Conservation (phyloP, 2,888 invertebrate genomes). For the Athrips mouffetella region DNA sequence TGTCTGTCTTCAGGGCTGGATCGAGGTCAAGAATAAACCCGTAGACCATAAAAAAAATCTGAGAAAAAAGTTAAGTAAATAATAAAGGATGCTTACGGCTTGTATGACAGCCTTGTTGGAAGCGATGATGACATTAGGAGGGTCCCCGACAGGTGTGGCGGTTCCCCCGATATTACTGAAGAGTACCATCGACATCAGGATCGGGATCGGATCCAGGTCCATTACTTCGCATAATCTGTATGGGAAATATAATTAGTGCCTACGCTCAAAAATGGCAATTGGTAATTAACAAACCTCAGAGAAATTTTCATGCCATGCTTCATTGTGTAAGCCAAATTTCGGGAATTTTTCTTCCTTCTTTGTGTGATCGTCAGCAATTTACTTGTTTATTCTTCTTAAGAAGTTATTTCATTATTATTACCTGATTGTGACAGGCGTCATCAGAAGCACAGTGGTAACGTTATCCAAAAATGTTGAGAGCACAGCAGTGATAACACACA, state of each 20-base stretch:
- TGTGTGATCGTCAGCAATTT: too few relatives aligned
- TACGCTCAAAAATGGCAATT: too few relatives aligned
- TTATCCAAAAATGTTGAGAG: conserved; percentile 89
- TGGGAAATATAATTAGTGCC: too few relatives aligned
- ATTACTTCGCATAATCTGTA: conserved; percentile 90
- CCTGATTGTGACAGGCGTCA: conserved; percentile 90
- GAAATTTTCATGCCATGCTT: too few relatives aligned
- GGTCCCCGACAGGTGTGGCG: conserved; percentile 93
- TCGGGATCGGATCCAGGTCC: conserved; percentile 91
- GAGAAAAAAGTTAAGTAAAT: not conserved
- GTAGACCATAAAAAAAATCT: too few relatives aligned
- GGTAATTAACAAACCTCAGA: too few relatives aligned
- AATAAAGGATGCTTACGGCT: conserved; percentile 73
- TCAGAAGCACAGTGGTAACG: conserved; percentile 88
- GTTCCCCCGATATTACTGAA: conserved; percentile 95
- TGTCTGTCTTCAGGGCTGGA: too few relatives aligned
- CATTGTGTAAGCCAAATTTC: too few relatives aligned
- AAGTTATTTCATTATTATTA: conserved; percentile 29
- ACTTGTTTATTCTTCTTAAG: too few relatives aligned
- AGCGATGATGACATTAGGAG: conserved; percentile 94
- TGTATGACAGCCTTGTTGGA: conserved; percentile 83
- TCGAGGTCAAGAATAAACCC: too few relatives aligned
- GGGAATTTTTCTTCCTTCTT: too few relatives aligned
- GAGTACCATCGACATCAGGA: conserved; percentile 90
- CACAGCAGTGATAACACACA: conserved; percentile 84